Evolutionary conservation across 2,113 vertebrate species (phyloP).

Genomic region (Syngnathoides biaculeatus): DNA sequence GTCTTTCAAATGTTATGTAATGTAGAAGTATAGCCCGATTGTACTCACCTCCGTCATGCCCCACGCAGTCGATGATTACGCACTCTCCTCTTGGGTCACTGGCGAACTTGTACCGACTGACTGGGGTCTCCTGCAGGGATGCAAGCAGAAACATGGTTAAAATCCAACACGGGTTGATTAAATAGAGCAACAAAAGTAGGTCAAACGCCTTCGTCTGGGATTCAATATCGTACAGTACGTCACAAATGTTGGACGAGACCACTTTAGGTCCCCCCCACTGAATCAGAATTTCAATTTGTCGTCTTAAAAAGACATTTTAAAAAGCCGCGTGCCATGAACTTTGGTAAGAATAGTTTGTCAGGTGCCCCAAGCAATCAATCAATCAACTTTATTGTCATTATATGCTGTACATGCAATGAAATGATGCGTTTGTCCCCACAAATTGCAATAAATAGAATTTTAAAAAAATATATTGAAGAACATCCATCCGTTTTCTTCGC

Average conservation of each 20-base stretch:
- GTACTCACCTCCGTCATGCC: conserved; percentile 84
- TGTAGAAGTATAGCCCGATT: too few species aligned
- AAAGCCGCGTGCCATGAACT: not conserved
- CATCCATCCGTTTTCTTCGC: too few species aligned
- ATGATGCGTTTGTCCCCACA: too few species aligned
- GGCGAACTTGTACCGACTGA: conserved; percentile 79
- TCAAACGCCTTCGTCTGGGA: not conserved
- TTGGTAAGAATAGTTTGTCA: not conserved
- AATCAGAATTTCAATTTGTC: not conserved
- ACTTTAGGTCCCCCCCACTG: not conserved
- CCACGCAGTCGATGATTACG: conserved; percentile 90
- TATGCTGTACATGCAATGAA: too few species aligned
- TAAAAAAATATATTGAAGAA: too few species aligned
- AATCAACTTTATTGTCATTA: too few species aligned
- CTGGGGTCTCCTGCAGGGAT: conserved; percentile 39
- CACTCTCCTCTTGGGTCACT: conserved; percentile 80
- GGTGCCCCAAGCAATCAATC: too few species aligned
- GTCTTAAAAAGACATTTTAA: not conserved
- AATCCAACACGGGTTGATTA: not conserved
- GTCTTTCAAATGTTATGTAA: not conserved
- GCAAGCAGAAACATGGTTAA: conserved; percentile 3
- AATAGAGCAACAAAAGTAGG: not conserved
- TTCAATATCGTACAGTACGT: too few species aligned
- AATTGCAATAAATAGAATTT: too few species aligned
- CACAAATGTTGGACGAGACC: not conserved